A percentile compares a stretch with the other conserved stretches of the same genome.
These are phyloP conservation scores for Drosophila nannoptera DNA, from an alignment of 1,140 invertebrate genomes.

Conservation along the genomic window DNA sequence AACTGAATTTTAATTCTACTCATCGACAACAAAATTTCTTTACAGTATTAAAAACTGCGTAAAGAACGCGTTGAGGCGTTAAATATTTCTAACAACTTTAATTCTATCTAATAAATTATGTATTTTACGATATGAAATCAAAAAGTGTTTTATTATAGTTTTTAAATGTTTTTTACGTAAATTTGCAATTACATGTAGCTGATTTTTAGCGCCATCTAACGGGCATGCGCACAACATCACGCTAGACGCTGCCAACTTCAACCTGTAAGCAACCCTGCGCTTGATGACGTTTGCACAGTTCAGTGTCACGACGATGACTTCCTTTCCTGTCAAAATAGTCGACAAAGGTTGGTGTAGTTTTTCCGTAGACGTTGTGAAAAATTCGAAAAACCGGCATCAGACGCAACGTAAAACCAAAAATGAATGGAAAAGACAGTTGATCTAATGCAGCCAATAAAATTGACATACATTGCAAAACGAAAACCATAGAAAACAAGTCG, in stretches of 20 bases:
- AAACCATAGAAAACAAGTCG: constrained; percentile 26
- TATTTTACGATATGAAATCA: too few species aligned
- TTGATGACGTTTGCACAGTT: constrained; percentile 47
- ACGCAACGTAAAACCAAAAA: constrained; percentile 43
- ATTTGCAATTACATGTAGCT: neutral
- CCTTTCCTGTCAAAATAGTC: constrained; percentile 79
- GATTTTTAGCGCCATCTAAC: constrained; percentile 11
- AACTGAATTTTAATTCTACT: too few species aligned
- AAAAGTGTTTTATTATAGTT: too few species aligned
- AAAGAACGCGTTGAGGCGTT: too few species aligned
- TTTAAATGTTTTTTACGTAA: neutral
- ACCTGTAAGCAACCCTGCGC: constrained; percentile 29
- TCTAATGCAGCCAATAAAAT: constrained; percentile 5
- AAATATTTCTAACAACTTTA: too few species aligned
- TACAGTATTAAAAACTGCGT: too few species aligned
- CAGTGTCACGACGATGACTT: constrained; percentile 59
- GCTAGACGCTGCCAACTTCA: constrained; percentile 10
- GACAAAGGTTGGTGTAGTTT: constrained; percentile 76
- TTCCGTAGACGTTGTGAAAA: constrained; percentile 50
- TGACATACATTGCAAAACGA: neutral
- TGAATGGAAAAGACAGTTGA: constrained; percentile 25
- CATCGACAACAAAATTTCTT: too few species aligned
- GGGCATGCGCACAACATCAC: neutral
- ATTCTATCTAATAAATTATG: too few species aligned
- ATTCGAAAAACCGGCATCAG: constrained; percentile 36